These are phyloP conservation scores for Geotrupes spiniger DNA, from an alignment of 2,888 invertebrate species.

Conservation along the genomic window DNA sequence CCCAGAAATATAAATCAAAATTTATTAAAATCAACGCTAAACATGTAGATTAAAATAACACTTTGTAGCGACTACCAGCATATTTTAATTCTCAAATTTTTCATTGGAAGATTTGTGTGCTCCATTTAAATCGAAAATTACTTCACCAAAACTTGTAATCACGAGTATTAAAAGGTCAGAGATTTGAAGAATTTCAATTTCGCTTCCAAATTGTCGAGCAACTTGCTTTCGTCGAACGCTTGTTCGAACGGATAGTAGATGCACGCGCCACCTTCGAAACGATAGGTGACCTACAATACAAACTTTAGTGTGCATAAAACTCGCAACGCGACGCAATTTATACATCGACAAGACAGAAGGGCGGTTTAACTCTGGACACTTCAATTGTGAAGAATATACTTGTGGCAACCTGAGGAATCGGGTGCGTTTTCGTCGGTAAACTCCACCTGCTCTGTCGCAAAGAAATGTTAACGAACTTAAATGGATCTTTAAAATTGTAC, in stretches of 20 bases:
- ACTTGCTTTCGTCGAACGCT: conserved; percentile 44
- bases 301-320: neutral
- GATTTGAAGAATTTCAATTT: conserved; percentile 41
- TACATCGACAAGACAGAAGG: conserved; percentile 35
- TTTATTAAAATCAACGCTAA: too few species aligned
- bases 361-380: conserved; percentile 38
- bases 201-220: conserved; percentile 44
- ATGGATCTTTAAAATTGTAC: too few species aligned
- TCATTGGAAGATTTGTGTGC: too few species aligned
- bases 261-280: conserved; percentile 44
- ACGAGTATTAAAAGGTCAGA: conserved; percentile 28
- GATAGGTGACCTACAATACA: conserved; percentile 41
- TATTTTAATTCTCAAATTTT: too few species aligned
- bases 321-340: conserved; percentile 3
- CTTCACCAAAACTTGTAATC: too few species aligned
- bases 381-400: conserved; percentile 48
- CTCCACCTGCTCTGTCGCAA: conserved; percentile 44
- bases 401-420: conserved; percentile 50
- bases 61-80: too few species aligned
- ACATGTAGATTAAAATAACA: too few species aligned
- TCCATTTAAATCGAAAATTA: too few species aligned
- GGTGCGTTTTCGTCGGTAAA: conserved; percentile 48
- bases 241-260: conserved; percentile 36
- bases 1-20: too few species aligned
- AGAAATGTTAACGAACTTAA: too few species aligned